Evolutionary conservation across 2,888 invertebrate genomes (phyloP).

Genomic region (Pasiphila rectangulata): DNA sequence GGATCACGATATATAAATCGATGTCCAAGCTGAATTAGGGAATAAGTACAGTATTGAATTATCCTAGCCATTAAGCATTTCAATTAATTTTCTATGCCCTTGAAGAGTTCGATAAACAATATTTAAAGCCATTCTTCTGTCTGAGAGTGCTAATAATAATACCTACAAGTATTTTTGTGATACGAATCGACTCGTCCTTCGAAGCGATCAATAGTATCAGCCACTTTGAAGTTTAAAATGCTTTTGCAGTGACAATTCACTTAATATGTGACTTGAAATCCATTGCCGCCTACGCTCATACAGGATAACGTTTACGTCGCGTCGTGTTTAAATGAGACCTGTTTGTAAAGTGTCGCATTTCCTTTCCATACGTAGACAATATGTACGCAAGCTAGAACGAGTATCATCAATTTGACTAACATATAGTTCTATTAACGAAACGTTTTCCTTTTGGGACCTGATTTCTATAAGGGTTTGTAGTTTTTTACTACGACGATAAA

Average conservation of each 20-base stretch:
- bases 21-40: too few species aligned
- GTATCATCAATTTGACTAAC: not conserved
- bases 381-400: not conserved
- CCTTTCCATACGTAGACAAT: constrained; percentile 7
- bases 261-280: constrained; percentile 1
- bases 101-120: too few species aligned
- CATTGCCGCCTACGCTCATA: constrained; percentile 2
- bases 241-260: constrained; percentile 1
- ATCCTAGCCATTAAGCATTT: too few species aligned
- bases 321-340: constrained; percentile 16
- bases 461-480: too few species aligned
- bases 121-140: not conserved
- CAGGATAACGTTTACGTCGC: constrained; percentile 2
- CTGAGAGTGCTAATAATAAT: not conserved
- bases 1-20: too few species aligned
- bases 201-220: not conserved
- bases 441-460: too few species aligned
- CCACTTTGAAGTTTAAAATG: not conserved
- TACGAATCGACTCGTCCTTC: not conserved
- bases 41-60: too few species aligned
- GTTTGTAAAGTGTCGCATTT: constrained; percentile 15
- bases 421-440: too few species aligned
- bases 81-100: too few species aligned
- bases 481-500: too few species aligned
- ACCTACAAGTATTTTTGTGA: not conserved